Base-by-base conservation (phyloP, 2,888 invertebrate genomes). In the Spilarctia lutea region DNA sequence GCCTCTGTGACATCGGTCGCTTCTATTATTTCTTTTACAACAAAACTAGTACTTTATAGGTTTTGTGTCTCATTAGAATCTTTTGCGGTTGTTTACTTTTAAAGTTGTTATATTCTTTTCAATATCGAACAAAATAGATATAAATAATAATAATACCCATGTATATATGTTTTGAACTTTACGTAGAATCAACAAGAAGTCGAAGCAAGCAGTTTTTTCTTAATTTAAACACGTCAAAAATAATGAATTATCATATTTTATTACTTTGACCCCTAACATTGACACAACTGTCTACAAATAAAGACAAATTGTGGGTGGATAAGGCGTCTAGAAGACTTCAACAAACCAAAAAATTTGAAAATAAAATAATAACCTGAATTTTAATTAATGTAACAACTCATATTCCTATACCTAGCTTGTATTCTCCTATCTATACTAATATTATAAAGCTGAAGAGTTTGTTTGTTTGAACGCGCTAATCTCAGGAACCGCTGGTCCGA, bases 31-130 rank as follows among this genome's bases (percentile, higher is more conserved):
- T 90, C 84, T 89, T 89, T 87, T 86, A 87, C 87, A 85, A 89
- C 88, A 91, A 89, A 91, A 85, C 88, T 85, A 83, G 85, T 79
- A 87, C 83, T 92, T 92, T 92, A 91, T 90, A 85, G 85, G 81
- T 73, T 76, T 75, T 79, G 77, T 81, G 85, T 83, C 88, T 87
- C 87, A 89, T 91, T 90, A 89, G 83, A 81, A 78, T 85, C 82
- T 81, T 83, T 81, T 80, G 80, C 79, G 79, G 75, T 75, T 71
- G 82, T 85, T 81, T 83, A 80, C 83, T 81, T 80, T 76, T 78
- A 75, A 83, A 75, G 73, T 72, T 79, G 80, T 77, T 75, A 75
- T 79, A 79, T 79, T 80, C 71, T 68, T 73, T 68, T 71, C 39
- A 71, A 73, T 77, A 68, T 67, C 33, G 68, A 52, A 74, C n/a